Conservation (phyloP, 2,888 invertebrate genomes). For the Hemistola chrysoprasaria region DNA sequence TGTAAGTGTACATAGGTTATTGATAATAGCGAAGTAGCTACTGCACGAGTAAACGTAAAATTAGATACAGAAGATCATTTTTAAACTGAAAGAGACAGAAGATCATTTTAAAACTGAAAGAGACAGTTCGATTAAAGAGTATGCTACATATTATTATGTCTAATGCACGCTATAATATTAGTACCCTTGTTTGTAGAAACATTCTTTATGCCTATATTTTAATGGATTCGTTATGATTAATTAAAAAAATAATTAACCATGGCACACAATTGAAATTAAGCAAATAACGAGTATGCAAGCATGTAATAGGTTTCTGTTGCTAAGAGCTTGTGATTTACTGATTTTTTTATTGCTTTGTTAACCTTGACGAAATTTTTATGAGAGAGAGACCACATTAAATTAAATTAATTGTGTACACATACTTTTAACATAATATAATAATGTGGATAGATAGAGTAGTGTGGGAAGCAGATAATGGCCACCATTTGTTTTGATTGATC, state of each 20-base stretch:
- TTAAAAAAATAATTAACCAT: slow-evolving; percentile 22
- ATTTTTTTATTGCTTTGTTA: neutral
- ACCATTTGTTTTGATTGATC: slow-evolving; percentile 41
- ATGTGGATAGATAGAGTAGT: neutral
- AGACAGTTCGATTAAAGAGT: too few relatives aligned
- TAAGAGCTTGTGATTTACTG: slow-evolving; percentile 14
- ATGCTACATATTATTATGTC: slow-evolving; percentile 1
- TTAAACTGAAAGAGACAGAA: too few relatives aligned
- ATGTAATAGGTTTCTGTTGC: slow-evolving; percentile 7
- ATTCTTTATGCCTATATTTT: slow-evolving; percentile 19
- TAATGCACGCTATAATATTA: slow-evolving; percentile 12
- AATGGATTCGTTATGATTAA: slow-evolving; percentile 20
- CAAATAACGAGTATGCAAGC: slow-evolving; percentile 8
- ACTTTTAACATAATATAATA: too few relatives aligned
- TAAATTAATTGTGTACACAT: too few relatives aligned
- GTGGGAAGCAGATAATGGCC: slow-evolving; percentile 8
- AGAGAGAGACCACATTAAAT: too few relatives aligned
- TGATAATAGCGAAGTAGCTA: too few relatives aligned
- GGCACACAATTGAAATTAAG: slow-evolving; percentile 22
- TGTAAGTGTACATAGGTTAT: too few relatives aligned
- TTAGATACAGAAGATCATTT: too few relatives aligned
- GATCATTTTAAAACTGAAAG: too few relatives aligned
- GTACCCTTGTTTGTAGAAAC: slow-evolving; percentile 15
- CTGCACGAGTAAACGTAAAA: too few relatives aligned
- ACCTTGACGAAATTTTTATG: too few relatives aligned